phyloP scores from a whole-genome alignment of 1,140 invertebrate genomes.

The Trichogramma pretiosum region DNA sequence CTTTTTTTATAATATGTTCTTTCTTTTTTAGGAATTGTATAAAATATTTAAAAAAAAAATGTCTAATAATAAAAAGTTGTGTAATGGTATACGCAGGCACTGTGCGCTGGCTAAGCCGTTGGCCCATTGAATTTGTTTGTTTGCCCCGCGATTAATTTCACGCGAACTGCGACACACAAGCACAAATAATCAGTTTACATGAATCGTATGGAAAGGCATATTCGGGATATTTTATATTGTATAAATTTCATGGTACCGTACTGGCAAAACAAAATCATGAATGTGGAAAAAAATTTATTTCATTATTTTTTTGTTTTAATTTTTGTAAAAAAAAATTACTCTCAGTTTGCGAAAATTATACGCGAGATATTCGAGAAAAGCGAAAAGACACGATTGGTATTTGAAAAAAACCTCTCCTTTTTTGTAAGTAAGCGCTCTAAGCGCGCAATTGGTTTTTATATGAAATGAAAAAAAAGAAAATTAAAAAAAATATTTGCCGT shows the following conservation, averaged over 20 bases:
- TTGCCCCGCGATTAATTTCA: slow-evolving; percentile 16
- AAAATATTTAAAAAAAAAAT: no score
- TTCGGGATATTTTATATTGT: no score
- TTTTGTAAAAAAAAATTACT: no score
- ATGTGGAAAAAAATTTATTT: not conserved
- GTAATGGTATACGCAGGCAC: slow-evolving; percentile 14
- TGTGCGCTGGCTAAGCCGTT: slow-evolving; percentile 17
- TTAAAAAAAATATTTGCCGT: slow-evolving; percentile 17
- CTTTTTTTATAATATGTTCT: slow-evolving; percentile 2
- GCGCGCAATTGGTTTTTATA: slow-evolving; percentile 12
- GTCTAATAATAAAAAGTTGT: slow-evolving; percentile 5
- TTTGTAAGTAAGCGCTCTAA: slow-evolving; percentile 12
- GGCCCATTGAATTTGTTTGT: slow-evolving; percentile 13
- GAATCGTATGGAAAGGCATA: no score
- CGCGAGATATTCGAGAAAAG: no score
- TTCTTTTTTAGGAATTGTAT: slow-evolving; percentile 7
- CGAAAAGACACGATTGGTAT: slow-evolving; percentile 4
- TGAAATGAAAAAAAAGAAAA: no score
- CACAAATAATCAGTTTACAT: slow-evolving; percentile 1
- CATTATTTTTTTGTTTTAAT: slow-evolving; percentile 1
- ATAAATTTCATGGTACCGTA: slow-evolving; percentile 1
- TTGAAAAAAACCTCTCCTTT: slow-evolving; percentile 12
- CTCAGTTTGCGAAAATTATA: no score
- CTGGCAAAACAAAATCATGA: not conserved
- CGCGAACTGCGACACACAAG: slow-evolving; percentile 9